Evolutionary conservation across 2,113 vertebrate species (phyloP), one percentile per base, ranked within the genome.

Genomic region (Ptilorrhoa leucosticta): DNA sequence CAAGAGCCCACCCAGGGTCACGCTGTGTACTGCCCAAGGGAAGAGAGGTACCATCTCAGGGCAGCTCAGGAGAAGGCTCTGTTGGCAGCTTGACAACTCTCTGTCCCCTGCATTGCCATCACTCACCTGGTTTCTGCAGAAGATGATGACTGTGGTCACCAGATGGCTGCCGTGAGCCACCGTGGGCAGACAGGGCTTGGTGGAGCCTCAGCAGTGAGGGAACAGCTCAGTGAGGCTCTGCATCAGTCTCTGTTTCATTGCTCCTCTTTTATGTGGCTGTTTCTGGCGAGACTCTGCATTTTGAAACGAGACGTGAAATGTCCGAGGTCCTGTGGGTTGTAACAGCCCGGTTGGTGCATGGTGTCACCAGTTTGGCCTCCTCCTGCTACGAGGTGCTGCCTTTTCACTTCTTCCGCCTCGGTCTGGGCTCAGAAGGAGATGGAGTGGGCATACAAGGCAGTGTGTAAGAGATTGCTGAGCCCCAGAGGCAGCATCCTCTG

Each of bases 401-500:
- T 11, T 13, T 40, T 24, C 18, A 15, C 47, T 39, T 26, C 28
- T 72, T 47, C 15, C 11, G 40, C 15, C 35, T 58, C 0, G 0
- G 13, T 23, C 12, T 31, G 66, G n/a, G 31, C 57, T 63, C 6
- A 1, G 70, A 30, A 77, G 80, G 70, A 57, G 66, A 13, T 22
- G 64, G n/a, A 30, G 13, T 39, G 53, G 39, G 21, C n/a, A 13
- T 22, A 35, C 27, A 16, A 9, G 47, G 68, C 47, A 30, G 22
- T 0, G 0, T 33, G 35, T 8, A 5, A 19, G 42, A 68, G 42
- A 77, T 15, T 2, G 7, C 42, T 2, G 3, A 68, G 37, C 57
- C 30, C 30, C 37, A 7, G 51, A 9, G 37, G 44, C 37, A 64
- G 51, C 56, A 8, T 37, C 40, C 50, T 73, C 76, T 1, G 9